Evolutionary conservation across 2,888 invertebrate species (phyloP).

Genomic region (Reticulitermes lucifugus): DNA sequence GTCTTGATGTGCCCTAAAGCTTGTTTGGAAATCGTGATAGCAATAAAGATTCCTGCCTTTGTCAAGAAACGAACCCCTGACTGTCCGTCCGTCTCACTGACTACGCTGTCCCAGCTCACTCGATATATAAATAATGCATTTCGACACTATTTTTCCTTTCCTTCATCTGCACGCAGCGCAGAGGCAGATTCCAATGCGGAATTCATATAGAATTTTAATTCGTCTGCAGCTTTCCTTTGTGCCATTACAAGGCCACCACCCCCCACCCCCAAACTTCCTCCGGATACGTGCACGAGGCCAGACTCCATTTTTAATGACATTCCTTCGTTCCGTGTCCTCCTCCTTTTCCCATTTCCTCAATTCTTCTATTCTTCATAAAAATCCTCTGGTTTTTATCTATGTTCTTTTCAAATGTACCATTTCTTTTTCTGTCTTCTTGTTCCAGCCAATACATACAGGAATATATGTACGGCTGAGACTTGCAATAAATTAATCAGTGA

Average conservation of each 20-base stretch:
- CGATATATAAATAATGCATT: too few species aligned
- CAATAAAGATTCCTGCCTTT: too few species aligned
- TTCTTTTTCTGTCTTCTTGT: not conserved
- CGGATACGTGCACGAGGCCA: not conserved
- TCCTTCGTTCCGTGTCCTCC: slow-evolving; percentile 6
- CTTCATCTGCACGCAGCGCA: not conserved
- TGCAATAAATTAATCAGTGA: too few species aligned
- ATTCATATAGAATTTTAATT: slow-evolving; percentile 36
- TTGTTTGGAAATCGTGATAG: too few species aligned
- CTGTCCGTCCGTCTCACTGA: too few species aligned
- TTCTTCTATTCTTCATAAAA: not conserved
- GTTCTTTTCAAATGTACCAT: not conserved
- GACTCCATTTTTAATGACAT: slow-evolving; percentile 30
- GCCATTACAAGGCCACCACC: not conserved
- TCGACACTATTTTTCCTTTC: not conserved
- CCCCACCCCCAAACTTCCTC: not conserved
- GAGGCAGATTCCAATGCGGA: not conserved
- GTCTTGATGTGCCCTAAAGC: too few species aligned
- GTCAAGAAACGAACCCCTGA: too few species aligned
- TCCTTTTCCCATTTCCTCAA: not conserved
- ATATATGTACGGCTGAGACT: not conserved
- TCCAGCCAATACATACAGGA: not conserved
- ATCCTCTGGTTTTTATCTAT: not conserved
- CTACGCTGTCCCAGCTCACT: too few species aligned
- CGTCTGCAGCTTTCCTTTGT: not conserved